Evolutionary conservation across 1,140 invertebrate genomes (phyloP).

Genomic region (Psilanteris sp.): DNA sequence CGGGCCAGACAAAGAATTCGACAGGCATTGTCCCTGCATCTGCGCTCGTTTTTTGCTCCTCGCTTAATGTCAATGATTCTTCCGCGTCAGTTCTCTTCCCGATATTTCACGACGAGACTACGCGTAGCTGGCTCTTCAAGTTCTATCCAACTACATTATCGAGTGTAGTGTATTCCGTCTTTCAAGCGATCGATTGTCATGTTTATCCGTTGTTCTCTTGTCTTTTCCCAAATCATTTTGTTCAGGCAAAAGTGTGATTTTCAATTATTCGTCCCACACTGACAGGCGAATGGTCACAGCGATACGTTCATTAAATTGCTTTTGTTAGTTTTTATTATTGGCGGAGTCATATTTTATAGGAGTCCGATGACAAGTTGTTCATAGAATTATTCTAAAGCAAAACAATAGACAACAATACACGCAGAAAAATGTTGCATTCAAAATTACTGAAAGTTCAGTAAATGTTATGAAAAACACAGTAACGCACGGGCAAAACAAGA

Average conservation of each 20-base stretch:
- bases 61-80: slow-evolving; percentile 69
- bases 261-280: slow-evolving; percentile 44
- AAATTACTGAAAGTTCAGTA: too few species aligned
- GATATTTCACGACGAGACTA: slow-evolving; percentile 34
- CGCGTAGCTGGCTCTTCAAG: slow-evolving; percentile 33
- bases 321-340: too few species aligned
- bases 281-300: too few species aligned
- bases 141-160: slow-evolving; percentile 46
- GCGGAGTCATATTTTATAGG: too few species aligned
- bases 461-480: too few species aligned
- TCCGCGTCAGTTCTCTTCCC: slow-evolving; percentile 58
- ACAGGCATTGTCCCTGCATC: slow-evolving; percentile 67
- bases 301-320: too few species aligned
- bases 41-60: slow-evolving; percentile 64
- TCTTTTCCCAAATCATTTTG: slow-evolving; percentile 28
- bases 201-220: slow-evolving; percentile 32
- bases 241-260: slow-evolving; percentile 24
- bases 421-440: too few species aligned
- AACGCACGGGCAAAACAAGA: too few species aligned
- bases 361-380: too few species aligned
- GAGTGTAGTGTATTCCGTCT: slow-evolving; percentile 48
- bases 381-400: too few species aligned
- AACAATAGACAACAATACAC: too few species aligned
- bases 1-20: slow-evolving; percentile 68
- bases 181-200: slow-evolving; percentile 50